phyloP scores from a whole-genome alignment of 2,113 vertebrate genomes.

The cattle (Bos taurus) region ARS-UCD2.0 NC_037333.1:29633501-29634000 shows the following conservation, averaged over 20 bases:
- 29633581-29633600: conserved; percentile 20
- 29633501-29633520: background rate
- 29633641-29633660: conserved; percentile 34
- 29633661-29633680: conserved; percentile 13
- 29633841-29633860: background rate
- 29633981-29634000: background rate
- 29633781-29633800: background rate
- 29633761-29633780: background rate
- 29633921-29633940: background rate
- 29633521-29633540: background rate
- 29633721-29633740: background rate
- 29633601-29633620: background rate
- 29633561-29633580: conserved; percentile 35
- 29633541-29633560: background rate
- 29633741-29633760: conserved; percentile 1
- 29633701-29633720: background rate
- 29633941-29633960: background rate
- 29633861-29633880: background rate
- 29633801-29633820: background rate
- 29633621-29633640: conserved; percentile 30
- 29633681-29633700: background rate
- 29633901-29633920: conserved; percentile 9
- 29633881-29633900: background rate
- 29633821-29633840: background rate
- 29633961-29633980: background rate